phyloP scores from a whole-genome alignment of 2,797 vertebrate genomes.

The Taeniopygia guttata region DNA sequence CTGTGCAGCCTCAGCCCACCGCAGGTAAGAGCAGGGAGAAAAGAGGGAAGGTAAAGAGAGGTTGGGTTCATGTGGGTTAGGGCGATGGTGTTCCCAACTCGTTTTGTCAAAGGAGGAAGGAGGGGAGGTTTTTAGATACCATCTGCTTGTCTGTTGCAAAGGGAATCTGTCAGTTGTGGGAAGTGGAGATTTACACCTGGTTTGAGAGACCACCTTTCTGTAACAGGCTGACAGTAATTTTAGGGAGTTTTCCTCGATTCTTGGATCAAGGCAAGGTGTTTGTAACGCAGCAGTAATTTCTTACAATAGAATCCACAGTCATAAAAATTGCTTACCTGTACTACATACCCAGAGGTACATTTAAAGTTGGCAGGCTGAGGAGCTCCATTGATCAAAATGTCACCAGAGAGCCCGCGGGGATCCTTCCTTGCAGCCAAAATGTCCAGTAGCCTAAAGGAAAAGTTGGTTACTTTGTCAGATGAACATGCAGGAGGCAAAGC shows the following conservation, averaged over 20 bases:
- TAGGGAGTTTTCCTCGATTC: neutral
- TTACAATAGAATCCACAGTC: neutral
- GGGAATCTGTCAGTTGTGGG: neutral
- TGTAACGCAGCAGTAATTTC: neutral
- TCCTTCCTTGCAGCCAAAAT: constrained; percentile 79
- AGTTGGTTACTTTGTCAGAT: neutral
- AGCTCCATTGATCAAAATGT: constrained; percentile 77
- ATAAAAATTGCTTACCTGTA: constrained; percentile 62
- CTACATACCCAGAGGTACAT: constrained; percentile 78
- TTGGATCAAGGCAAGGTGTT: neutral
- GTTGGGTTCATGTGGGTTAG: neutral
- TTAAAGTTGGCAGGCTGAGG: constrained; percentile 78
- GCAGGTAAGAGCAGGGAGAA: neutral
- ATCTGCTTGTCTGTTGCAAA: neutral
- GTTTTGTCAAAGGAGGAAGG: neutral
- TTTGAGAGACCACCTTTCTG: neutral
- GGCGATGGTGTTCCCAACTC: neutral
- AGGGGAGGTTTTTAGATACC: neutral
- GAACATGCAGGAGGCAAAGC: neutral
- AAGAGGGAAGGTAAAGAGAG: neutral
- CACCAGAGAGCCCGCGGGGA: constrained; percentile 71
- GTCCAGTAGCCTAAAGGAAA: constrained; percentile 71
- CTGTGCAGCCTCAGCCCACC: neutral
- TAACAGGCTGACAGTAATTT: neutral
- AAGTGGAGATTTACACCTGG: neutral